Base-by-base conservation (phyloP, 2,113 vertebrate species). In the Forbesichthys agassizii region DNA sequence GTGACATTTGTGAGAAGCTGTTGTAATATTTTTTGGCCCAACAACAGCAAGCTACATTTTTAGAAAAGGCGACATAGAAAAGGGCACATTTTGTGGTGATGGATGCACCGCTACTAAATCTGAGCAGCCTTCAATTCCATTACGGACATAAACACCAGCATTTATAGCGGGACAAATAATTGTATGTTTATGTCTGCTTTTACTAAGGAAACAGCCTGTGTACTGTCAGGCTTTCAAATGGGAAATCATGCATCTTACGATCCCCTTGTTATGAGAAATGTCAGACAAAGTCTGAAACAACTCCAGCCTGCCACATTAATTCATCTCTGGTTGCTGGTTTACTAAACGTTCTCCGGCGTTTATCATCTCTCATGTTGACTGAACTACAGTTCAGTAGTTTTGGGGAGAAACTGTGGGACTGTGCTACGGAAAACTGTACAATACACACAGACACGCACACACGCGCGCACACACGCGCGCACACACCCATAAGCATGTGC, bases 361-460 rank as follows among this genome's bases (percentile, higher is more conserved):
- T 61, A 74, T 71, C 47, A 66, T 78, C 9, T 76, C 69, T 77
- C 61, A 71, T 66, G 57, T 67, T 11, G 49, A 73, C 12, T 75
- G 54, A 80, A 68, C 69, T 48, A n/a, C 53, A 52, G 1, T 66
- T 54, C 33, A 55, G 54, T 16, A 55, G 20, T 56, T 56, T 27
- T 16, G 27, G 16, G 10, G 6, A 49, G 58, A 18, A 4, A 13
- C 58, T 64, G 42, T 2, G 52, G 7, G 63, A 47, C 53, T 71
- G 65, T 73, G 53, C 33, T 69, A 14, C 48, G 4, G 36, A 8
- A 42, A 42, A 5, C 36, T 42, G 4, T 42, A 27, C 2, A 42
- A 42, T 13, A 61, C 59, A 55, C 68, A 48, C 4, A n/a, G 36
- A 42, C 59, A 42, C 59, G 36, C 0, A 66, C 36, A 57, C 33